phyloP scores from a whole-genome alignment of 2,888 invertebrate genomes.

The Drosophila borealis region DNA sequence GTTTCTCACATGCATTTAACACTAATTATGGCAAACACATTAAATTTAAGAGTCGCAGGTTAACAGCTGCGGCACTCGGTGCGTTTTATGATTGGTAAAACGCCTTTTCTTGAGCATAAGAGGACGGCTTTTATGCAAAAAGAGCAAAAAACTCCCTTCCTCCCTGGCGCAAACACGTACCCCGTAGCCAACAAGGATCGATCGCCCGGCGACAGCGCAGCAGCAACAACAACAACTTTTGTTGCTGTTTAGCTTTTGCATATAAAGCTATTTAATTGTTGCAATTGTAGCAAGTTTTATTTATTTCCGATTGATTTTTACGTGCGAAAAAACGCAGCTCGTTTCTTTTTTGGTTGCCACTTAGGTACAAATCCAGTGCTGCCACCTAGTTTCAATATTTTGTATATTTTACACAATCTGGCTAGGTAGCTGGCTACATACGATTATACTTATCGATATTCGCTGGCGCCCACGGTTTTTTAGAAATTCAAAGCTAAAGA shows the following conservation, averaged over 20 bases:
- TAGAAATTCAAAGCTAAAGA: background rate
- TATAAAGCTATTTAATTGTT: slow-evolving; percentile 53
- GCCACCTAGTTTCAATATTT: slow-evolving; percentile 34
- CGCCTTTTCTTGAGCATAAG: slow-evolving; percentile 61
- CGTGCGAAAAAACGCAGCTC: slow-evolving; percentile 63
- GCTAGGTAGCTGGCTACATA: background rate
- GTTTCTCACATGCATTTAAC: slow-evolving; percentile 50
- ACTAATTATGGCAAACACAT: slow-evolving; percentile 48
- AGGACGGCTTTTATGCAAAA: slow-evolving; percentile 75
- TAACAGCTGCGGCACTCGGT: slow-evolving; percentile 61
- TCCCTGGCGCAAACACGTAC: slow-evolving; percentile 61
- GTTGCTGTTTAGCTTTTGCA: slow-evolving; percentile 68
- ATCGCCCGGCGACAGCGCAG: slow-evolving; percentile 72
- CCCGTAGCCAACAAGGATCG: slow-evolving; percentile 71
- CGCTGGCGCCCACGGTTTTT: background rate
- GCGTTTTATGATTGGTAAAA: slow-evolving; percentile 44
- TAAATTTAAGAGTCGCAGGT: slow-evolving; percentile 30
- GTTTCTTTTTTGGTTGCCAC: slow-evolving; percentile 61
- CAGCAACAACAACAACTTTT: slow-evolving; percentile 73
- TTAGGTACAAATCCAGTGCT: slow-evolving; percentile 34
- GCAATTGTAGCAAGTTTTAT: slow-evolving; percentile 55
- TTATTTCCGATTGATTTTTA: slow-evolving; percentile 66
- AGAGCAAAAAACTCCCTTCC: slow-evolving; percentile 63
- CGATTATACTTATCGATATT: background rate
- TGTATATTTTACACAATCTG: slow-evolving; percentile 22